Evolutionary conservation across 2,888 invertebrate species (phyloP).

Genomic region (Eurytoma californica): DNA sequence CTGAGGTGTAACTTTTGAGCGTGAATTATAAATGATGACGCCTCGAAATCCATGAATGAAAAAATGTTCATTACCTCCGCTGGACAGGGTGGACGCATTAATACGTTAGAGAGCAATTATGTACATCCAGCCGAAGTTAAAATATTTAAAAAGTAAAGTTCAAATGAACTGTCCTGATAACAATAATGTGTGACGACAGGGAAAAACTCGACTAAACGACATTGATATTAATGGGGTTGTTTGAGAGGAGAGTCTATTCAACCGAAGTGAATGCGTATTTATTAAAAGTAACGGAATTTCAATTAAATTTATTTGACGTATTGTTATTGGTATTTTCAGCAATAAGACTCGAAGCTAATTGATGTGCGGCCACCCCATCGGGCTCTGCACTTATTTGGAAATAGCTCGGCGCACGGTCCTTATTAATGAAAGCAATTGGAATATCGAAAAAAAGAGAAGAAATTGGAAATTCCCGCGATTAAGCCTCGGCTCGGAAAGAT

Average conservation of each 20-base stretch:
- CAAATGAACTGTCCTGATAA: not conserved
- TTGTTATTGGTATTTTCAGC: constrained; percentile 37
- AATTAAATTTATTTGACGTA: constrained; percentile 45
- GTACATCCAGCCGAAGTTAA: not conserved
- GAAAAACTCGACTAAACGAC: not conserved
- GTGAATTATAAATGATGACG: too few species aligned
- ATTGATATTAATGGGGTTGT: constrained; percentile 7
- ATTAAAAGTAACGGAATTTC: constrained; percentile 44
- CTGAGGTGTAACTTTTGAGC: too few species aligned
- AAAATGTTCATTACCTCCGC: too few species aligned
- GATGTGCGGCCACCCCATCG: constrained; percentile 2
- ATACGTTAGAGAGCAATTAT: too few species aligned
- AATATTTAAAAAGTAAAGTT: constrained; percentile 2
- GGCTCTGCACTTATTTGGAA: constrained; percentile 46
- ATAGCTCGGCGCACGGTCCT: constrained; percentile 47
- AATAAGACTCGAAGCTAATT: constrained; percentile 28
- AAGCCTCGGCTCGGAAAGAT: constrained; percentile 28
- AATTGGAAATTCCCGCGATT: constrained; percentile 49
- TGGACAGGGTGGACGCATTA: too few species aligned
- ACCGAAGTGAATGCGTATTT: constrained; percentile 19
- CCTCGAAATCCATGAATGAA: too few species aligned
- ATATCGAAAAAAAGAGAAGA: constrained; percentile 53
- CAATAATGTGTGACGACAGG: not conserved
- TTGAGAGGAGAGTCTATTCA: not conserved
- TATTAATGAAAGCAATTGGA: constrained; percentile 56